Percentiles rank a stretch among this genome's conserved stretches.
These are phyloP conservation scores for Pelodiscus sinensis DNA, from an alignment of 2,113 vertebrate species.

Conservation along the genomic window DNA sequence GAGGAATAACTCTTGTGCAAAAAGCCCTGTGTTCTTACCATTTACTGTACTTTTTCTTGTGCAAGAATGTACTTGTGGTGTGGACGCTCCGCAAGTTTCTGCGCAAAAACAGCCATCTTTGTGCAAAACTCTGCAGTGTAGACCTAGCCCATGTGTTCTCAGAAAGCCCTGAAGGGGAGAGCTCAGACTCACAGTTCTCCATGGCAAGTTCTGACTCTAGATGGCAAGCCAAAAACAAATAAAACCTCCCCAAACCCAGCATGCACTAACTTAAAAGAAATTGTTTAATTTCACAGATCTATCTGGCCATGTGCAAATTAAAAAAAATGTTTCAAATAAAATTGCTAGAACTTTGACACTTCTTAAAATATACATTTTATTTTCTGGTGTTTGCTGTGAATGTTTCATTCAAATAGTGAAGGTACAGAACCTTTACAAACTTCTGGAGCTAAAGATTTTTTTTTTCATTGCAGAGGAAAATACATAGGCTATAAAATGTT, in stretches of 20 bases:
- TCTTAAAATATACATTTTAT: constrained; percentile 82
- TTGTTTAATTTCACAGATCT: constrained; percentile 44
- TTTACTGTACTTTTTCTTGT: no score
- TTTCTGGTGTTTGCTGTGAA: constrained; percentile 76
- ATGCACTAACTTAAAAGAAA: constrained; percentile 33
- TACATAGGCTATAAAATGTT: constrained; percentile 88
- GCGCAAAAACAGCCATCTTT: no score
- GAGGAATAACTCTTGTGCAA: no score
- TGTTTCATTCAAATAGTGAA: constrained; percentile 77
- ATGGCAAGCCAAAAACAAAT: background rate
- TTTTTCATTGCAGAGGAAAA: constrained; percentile 86
- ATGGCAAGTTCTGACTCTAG: background rate
- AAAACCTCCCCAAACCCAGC: background rate
- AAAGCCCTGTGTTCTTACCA: no score
- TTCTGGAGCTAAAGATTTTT: constrained; percentile 72
- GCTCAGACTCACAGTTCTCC: background rate
- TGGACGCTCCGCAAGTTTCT: no score
- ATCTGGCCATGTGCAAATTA: constrained; percentile 2
- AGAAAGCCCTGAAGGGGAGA: background rate
- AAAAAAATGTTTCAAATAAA: constrained; percentile 77
- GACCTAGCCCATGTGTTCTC: background rate
- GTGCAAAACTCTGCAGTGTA: no score
- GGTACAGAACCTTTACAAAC: constrained; percentile 82
- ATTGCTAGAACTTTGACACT: constrained; percentile 78
- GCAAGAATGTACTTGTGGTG: no score